Conservation (phyloP, 2,888 invertebrate species). For the Idaea biselata region DNA sequence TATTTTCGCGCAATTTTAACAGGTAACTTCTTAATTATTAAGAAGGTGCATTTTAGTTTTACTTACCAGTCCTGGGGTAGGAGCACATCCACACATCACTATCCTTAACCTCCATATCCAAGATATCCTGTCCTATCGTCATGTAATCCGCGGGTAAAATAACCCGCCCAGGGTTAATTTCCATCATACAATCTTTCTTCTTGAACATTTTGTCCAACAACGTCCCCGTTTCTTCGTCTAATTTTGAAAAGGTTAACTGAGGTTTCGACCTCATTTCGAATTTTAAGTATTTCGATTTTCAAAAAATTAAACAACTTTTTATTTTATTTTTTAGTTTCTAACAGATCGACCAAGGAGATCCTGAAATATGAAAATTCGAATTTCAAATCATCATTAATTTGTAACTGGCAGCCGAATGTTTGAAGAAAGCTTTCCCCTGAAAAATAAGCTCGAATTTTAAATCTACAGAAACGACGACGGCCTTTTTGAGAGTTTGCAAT, state of each 20-base stretch:
- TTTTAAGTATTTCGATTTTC: background rate
- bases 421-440: background rate
- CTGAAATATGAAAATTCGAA: background rate
- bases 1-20: background rate
- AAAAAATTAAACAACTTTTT: background rate
- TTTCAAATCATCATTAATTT: background rate
- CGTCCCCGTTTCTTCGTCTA: conserved; percentile 80
- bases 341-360: background rate
- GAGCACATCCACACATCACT: conserved; percentile 93
- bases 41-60: conserved; percentile 1
- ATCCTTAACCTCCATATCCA: conserved; percentile 85
- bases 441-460: background rate
- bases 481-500: conserved; percentile 16
- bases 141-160: conserved; percentile 85
- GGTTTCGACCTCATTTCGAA: conserved; percentile 61
- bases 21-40: background rate
- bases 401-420: background rate
- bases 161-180: conserved; percentile 86
- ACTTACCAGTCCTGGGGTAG: conserved; percentile 92
- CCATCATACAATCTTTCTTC: conserved; percentile 84
- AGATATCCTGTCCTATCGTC: conserved; percentile 84
- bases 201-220: conserved; percentile 85
- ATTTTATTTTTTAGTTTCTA: no score
- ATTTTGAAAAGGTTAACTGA: conserved; percentile 76
- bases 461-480: background rate